These are phyloP conservation scores for Onthophagus taurus DNA, from an alignment of 1,140 invertebrate species.

Conservation along the genomic window DNA sequence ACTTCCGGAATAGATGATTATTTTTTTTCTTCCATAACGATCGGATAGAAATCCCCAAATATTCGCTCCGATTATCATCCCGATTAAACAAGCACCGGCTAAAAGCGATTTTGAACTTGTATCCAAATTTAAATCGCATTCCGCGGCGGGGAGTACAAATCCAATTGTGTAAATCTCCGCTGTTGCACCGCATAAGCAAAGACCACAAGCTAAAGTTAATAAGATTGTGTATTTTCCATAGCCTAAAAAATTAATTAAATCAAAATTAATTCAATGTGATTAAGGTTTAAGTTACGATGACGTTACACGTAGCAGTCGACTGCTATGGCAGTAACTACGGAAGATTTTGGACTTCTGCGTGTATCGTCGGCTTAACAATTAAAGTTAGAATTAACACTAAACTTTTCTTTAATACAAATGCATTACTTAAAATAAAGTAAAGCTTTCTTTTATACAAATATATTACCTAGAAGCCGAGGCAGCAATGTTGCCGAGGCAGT, in stretches of 20 bases:
- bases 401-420: no score
- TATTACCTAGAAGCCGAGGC: no score
- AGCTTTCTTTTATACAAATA: no score
- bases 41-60: conserved; percentile 25
- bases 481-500: no score
- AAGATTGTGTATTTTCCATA: conserved; percentile 23
- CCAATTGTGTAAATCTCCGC: conserved; percentile 16
- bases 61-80: conserved; percentile 17
- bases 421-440: no score
- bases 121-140: conserved; percentile 25
- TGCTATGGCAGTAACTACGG: no score
- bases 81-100: conserved; percentile 19
- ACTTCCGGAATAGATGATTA: conserved; percentile 17
- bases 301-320: no score
- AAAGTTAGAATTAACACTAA: no score
- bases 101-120: conserved; percentile 22
- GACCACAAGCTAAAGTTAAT: conserved; percentile 16
- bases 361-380: no score
- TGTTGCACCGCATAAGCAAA: conserved; percentile 16
- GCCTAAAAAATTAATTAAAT: conserved; percentile 16
- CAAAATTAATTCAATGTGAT: no score
- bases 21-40: conserved; percentile 18
- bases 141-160: conserved; percentile 22
- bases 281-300: no score
- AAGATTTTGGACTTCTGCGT: no score